Evolutionary conservation across 2,797 vertebrate genomes (phyloP), one percentile per base, ranked within the genome.

Genomic region (Myotis pilosus): DNA sequence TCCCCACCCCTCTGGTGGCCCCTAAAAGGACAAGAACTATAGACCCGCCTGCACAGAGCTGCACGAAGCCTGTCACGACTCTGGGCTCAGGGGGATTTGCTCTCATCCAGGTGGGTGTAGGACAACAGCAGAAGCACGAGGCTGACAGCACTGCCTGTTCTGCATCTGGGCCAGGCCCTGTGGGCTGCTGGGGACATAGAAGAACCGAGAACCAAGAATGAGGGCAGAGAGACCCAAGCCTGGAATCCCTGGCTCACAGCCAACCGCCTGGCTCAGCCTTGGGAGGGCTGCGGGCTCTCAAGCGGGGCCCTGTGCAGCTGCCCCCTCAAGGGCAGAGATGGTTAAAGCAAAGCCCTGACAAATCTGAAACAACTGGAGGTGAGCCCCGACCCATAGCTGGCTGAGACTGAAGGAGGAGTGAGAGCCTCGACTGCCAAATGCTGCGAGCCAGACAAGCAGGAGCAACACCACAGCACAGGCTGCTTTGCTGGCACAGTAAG

Each of bases 41-140:
- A 86, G 51, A 19, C 30, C 44, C 5, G 57, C 66, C 71, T 3
- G 16, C 5, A 5, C 28, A 13, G 55, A 83, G 64, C 78, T 60
- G 47, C 66, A 87, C 64, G 95, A 89, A 75, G 33, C 62, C 69
- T 23, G 41, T 95, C 95, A 95, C 28, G 44, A 95, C 81, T 82
- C 78, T 1, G 7, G 16, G 62, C 92, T 80, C 57, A 15, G n/a
- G 62, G 41, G 38, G 16, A 38, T 19, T 68, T 2, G 7, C 55
- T 88, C 71, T 80, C 64, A 57, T 69, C 47, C 3, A 53, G 41
- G 68, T 64, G n/a, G 91, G 74, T 25, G 66, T 30, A 23, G 33
- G 71, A 80, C 49, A 92, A 72, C 30, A 80, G 55, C 51, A 53
- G 47, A 8, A 75, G 16, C 25, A n/a, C 36, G n/a, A 87, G 55